Conservation (phyloP, 1,140 invertebrate species). For the Antheraea pernyi region DNA sequence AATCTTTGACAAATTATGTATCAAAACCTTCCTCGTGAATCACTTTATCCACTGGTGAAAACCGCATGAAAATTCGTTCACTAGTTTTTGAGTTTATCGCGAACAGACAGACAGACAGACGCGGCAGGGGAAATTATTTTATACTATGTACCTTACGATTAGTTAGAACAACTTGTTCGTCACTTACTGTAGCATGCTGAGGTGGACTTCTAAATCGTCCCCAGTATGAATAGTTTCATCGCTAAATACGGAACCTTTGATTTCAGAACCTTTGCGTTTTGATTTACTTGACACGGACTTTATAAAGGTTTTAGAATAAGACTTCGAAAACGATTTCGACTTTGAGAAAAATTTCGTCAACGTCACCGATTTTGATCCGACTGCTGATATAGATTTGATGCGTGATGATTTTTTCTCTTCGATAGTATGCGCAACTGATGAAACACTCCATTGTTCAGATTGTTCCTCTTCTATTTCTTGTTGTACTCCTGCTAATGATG, state of each 20-base stretch:
- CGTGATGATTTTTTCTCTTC: slow-evolving; percentile 11
- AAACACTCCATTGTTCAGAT: slow-evolving; percentile 44
- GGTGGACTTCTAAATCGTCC: slow-evolving; percentile 49
- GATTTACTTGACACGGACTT: slow-evolving; percentile 34
- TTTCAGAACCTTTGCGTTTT: slow-evolving; percentile 26
- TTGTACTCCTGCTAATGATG: slow-evolving; percentile 22
- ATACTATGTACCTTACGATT: no score
- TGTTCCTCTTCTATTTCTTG: slow-evolving; percentile 31
- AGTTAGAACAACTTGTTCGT: no score
- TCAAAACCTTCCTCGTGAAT: no score
- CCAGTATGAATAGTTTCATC: slow-evolving; percentile 35
- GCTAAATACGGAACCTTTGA: slow-evolving; percentile 13
- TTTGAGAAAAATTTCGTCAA: slow-evolving; percentile 31
- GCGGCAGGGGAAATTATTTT: no score
- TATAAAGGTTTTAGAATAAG: slow-evolving; percentile 26
- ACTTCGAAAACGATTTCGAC: slow-evolving; percentile 45
- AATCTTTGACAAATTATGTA: no score
- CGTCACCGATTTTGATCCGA: slow-evolving; percentile 35
- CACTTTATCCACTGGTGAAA: no score
- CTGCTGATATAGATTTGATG: slow-evolving; percentile 30
- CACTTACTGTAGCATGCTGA: neutral
- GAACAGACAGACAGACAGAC: no score
- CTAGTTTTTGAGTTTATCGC: no score
- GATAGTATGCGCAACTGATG: slow-evolving; percentile 21
- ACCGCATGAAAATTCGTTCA: no score